Evolutionary conservation across 2,113 vertebrate genomes (phyloP).

Genomic region (Ariopsis seemanni): DNA sequence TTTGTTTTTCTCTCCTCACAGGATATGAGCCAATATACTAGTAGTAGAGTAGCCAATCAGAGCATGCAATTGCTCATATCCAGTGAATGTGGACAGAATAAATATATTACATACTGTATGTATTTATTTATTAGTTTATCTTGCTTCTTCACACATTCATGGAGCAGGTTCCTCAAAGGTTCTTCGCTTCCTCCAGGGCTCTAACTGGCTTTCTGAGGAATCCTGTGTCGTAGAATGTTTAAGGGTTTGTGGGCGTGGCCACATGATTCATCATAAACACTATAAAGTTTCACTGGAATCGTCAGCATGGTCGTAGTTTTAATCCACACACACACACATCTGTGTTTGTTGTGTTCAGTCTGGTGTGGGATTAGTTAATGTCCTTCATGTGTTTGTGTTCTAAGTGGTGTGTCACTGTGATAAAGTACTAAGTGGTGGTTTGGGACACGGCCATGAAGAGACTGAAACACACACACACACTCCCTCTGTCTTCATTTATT

Average conservation of each 20-base stretch:
- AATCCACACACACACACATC: neutral
- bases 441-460: neutral
- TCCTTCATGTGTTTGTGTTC: neutral
- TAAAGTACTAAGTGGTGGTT: neutral
- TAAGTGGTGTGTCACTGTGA: neutral
- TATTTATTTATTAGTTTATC: too few relatives aligned
- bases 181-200: neutral
- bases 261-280: neutral
- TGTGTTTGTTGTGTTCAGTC: neutral
- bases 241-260: neutral
- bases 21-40: too few relatives aligned
- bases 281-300: neutral
- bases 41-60: too few relatives aligned
- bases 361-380: neutral
- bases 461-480: constrained; percentile 3
- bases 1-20: too few relatives aligned
- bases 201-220: neutral
- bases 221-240: neutral
- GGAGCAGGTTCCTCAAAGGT: neutral
- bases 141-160: neutral
- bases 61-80: too few relatives aligned
- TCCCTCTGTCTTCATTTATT: neutral
- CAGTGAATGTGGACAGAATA: too few relatives aligned
- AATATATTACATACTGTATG: too few relatives aligned
- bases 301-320: neutral